Evolutionary conservation across 2,888 invertebrate species (phyloP).

Genomic region (Epiblema foenella): DNA sequence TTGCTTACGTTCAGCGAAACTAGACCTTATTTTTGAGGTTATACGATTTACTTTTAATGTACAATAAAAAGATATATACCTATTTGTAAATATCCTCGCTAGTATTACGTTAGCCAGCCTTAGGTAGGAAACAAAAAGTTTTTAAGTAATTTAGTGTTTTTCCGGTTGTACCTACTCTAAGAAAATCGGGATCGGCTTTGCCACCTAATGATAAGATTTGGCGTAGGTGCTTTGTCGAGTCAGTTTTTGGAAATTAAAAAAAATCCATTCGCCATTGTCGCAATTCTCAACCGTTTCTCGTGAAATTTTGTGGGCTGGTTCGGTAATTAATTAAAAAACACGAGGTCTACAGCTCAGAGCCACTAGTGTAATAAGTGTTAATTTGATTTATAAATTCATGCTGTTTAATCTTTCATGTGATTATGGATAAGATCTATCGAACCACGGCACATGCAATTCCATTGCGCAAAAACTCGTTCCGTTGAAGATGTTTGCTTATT

Average conservation of each 20-base stretch:
- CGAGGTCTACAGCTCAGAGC: too few relatives aligned
- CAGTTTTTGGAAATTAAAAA: too few relatives aligned
- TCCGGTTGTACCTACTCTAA: too few relatives aligned
- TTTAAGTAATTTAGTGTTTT: not conserved
- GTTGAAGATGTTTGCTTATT: slow-evolving; percentile 39
- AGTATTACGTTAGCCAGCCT: too few relatives aligned
- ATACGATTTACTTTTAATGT: not conserved
- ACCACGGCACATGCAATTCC: slow-evolving; percentile 9
- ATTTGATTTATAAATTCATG: not conserved
- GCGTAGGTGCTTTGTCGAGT: too few relatives aligned
- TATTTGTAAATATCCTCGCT: not conserved
- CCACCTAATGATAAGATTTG: too few relatives aligned
- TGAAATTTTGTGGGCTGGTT: too few relatives aligned
- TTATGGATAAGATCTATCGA: slow-evolving; percentile 15
- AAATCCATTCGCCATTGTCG: too few relatives aligned
- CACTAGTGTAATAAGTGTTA: not conserved
- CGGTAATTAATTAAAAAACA: too few relatives aligned
- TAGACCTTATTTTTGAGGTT: not conserved
- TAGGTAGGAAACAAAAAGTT: not conserved
- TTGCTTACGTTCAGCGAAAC: not conserved
- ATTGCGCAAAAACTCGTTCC: slow-evolving; percentile 37
- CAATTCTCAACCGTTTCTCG: too few relatives aligned
- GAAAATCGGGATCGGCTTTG: too few relatives aligned
- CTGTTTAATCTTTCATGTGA: slow-evolving; percentile 4
- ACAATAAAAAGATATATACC: too few relatives aligned